Conservation (phyloP, 2,888 invertebrate species). For the Camponotus fellah region DNA sequence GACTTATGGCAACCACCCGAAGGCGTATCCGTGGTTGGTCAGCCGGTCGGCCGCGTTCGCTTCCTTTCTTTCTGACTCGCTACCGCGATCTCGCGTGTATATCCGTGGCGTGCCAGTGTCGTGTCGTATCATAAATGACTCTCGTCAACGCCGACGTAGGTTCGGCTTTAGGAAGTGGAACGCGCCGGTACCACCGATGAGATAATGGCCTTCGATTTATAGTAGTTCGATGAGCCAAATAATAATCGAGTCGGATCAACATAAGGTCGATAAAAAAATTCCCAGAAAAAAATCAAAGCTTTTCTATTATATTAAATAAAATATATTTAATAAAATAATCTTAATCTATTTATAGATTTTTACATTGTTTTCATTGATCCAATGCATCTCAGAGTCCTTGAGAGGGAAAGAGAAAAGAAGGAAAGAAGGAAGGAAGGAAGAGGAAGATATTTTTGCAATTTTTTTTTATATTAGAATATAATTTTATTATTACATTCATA, state of each 20-base stretch:
- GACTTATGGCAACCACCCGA: conserved; percentile 66
- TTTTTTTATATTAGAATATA: not conserved
- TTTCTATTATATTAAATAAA: not conserved
- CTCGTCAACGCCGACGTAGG: conserved; percentile 29
- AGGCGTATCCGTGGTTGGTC: conserved; percentile 74
- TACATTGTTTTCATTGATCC: not conserved
- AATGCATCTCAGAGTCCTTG: not conserved
- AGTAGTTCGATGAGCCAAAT: conserved; percentile 18
- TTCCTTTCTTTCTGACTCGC: conserved; percentile 67
- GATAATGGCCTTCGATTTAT: conserved; percentile 51
- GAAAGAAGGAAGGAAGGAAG: not conserved
- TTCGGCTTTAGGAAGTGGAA: conserved; percentile 41
- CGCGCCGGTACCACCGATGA: conserved; percentile 40
- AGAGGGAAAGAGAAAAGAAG: not conserved
- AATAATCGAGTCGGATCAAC: not conserved
- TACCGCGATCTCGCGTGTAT: conserved; percentile 64
- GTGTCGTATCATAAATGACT: conserved; percentile 35
- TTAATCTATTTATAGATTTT: too few species aligned
- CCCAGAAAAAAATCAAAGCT: not conserved
- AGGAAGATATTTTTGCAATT: not conserved
- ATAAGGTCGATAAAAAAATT: not conserved
- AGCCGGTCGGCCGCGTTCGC: conserved; percentile 65
- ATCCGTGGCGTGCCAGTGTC: conserved; percentile 68
- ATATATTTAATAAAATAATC: not conserved
- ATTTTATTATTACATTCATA: conserved; percentile 22